Base-by-base conservation (phyloP, 2,113 vertebrate species). In the Marmota monax region DNA sequence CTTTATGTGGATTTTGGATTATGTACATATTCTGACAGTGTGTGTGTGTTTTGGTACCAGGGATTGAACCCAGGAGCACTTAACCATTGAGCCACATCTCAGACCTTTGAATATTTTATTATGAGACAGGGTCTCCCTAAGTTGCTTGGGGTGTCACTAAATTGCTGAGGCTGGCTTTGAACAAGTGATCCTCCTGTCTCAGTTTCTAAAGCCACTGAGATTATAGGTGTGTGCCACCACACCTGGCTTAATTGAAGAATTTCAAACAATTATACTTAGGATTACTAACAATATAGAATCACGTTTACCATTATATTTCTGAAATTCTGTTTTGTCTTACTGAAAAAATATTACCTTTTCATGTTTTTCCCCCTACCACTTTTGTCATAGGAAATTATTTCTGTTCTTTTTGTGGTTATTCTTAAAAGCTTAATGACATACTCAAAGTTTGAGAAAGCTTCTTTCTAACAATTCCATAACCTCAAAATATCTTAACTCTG, bases 401-500 rank as follows among this genome's bases (percentile, higher is more conserved):
- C 23, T 84, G 1, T 74, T 61, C 11, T 58, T 69, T 96, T 94
- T 70, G 37, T 88, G 89, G 61, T 92, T 89, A 58, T 17, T 92
- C 45, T 80, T 53, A 79, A 82, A 65, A 63, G 25, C 56, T 88
- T 88, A 84, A 69, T 65, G 69, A 3, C 45, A n/a, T 42, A 37
- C 22, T 84, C 67, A 72, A 67, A 88, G 11, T 74, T 56, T 27
- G n/a, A 58, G 56, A 94, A 77, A 72, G 32, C 27, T 78, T 65
- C n/a, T 58, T 34, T 23, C 16, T 70, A 18, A 48, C 45, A 79
- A 34, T 67, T 23, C 1, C 37, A 80, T 84, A 56, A 48, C 39
- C 29, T 80, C 22, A 69, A 58, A 70, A 58, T 78, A 79, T 88
- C 74, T 79, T 73, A 84, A 70, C 65, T 77, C 32, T n/a, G 56